These are phyloP conservation scores for Characodon lateralis DNA, from an alignment of 2,797 vertebrate genomes.

Conservation along the genomic window DNA sequence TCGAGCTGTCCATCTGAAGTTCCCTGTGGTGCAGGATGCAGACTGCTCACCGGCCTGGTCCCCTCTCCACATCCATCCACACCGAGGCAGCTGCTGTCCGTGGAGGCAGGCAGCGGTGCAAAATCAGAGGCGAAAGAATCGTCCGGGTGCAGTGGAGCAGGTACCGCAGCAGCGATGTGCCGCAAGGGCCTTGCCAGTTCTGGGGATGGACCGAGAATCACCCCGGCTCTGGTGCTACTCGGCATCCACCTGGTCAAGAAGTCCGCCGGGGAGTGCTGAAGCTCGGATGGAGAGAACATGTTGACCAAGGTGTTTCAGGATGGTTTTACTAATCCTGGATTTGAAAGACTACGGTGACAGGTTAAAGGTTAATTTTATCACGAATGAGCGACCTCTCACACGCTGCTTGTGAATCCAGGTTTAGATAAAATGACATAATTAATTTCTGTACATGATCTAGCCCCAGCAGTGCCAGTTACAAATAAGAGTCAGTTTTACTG, in stretches of 20 bases:
- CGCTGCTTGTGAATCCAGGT: background rate
- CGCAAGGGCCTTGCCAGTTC: conserved; percentile 65
- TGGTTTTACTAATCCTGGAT: conserved; percentile 62
- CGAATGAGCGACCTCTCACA: conserved; percentile 23
- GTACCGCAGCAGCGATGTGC: conserved; percentile 47
- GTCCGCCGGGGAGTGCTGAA: conserved; percentile 72
- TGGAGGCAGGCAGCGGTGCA: conserved; percentile 74
- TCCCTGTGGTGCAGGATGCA: background rate
- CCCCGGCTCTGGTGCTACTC: conserved; percentile 84
- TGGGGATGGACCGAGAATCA: conserved; percentile 81
- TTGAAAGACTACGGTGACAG: conserved; percentile 63
- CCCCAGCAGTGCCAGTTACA: conserved; percentile 17
- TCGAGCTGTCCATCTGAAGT: conserved; percentile 40
- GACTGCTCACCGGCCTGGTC: background rate
- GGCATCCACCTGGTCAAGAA: conserved; percentile 86
- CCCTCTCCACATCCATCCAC: conserved; percentile 34
- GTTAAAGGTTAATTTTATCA: conserved; percentile 47
- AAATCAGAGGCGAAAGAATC: conserved; percentile 77
- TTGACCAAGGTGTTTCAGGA: conserved; percentile 35
- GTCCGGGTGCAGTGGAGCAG: conserved; percentile 48
- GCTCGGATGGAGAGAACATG: conserved; percentile 85
- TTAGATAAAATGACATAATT: conserved; percentile 2
- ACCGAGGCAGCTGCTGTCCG: conserved; percentile 79
- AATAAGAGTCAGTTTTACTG: conserved; percentile 4
- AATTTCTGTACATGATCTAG: background rate